Evolutionary conservation across 2,797 vertebrate genomes (phyloP).

Genomic region (Spinus olivaceus): DNA sequence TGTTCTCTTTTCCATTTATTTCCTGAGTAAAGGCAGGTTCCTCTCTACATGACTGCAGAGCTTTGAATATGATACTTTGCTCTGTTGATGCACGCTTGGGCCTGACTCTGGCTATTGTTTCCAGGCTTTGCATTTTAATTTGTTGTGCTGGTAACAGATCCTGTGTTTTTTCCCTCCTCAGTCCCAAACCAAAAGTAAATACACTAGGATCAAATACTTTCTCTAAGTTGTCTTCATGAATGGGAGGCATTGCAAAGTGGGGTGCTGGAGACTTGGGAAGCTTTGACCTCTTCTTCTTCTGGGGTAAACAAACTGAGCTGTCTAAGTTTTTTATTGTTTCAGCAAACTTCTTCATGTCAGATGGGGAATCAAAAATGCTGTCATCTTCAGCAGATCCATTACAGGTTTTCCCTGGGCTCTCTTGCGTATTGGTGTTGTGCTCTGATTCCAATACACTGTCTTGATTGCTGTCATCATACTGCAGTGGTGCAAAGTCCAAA

Average conservation of each 20-base stretch:
- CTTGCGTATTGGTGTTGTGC: background rate
- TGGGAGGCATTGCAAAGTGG: constrained; percentile 87
- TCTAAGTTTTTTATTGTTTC: constrained; percentile 88
- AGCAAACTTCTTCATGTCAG: constrained; percentile 87
- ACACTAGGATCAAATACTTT: constrained; percentile 86
- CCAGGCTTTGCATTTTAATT: constrained; percentile 83
- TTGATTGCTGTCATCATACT: background rate
- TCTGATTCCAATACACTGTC: constrained; percentile 37
- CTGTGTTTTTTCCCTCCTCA: constrained; percentile 73
- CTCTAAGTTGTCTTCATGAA: constrained; percentile 91
- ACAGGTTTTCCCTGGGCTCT: constrained; percentile 52
- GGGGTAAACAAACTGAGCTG: constrained; percentile 81
- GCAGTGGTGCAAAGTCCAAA: background rate
- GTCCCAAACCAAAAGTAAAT: constrained; percentile 87
- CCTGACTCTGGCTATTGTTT: constrained; percentile 71
- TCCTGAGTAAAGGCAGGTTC: constrained; percentile 50
- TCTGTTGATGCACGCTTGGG: constrained; percentile 81
- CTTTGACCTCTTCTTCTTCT: constrained; percentile 81
- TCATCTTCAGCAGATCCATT: constrained; percentile 77
- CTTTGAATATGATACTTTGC: constrained; percentile 82
- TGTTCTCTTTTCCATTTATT: constrained; percentile 65
- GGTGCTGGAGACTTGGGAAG: constrained; percentile 79
- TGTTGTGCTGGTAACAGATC: constrained; percentile 82
- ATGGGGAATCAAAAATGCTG: constrained; percentile 77
- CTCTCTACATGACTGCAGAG: constrained; percentile 64